A percentile compares a stretch with the other conserved stretches of the same genome.
These are phyloP conservation scores for Ornithorhynchus anatinus DNA, from an alignment of 2,113 vertebrate genomes.

Conservation along the genomic window DNA sequence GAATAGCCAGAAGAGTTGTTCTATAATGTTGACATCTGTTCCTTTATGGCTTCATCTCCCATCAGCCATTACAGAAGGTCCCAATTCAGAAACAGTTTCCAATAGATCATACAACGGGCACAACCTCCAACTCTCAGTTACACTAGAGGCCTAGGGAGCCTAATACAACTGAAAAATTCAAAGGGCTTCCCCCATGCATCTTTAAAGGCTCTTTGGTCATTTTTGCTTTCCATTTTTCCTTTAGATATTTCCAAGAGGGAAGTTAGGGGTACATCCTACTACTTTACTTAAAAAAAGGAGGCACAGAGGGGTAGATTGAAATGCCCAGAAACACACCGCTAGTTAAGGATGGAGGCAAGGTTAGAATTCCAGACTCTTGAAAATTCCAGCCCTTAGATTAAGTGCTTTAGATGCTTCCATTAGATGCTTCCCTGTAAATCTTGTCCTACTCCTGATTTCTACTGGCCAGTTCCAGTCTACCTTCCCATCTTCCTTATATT, in stretches of 20 bases:
- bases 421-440: not conserved
- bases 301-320: too few species aligned
- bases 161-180: not conserved
- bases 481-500: not conserved
- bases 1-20: not conserved
- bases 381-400: too few species aligned
- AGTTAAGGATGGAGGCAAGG: too few species aligned
- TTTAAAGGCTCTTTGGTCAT: too few species aligned
- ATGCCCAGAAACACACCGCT: too few species aligned
- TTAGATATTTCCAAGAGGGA: too few species aligned
- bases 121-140: not conserved
- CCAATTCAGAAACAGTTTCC: not conserved
- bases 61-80: not conserved
- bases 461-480: not conserved
- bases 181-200: not conserved
- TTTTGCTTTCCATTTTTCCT: too few species aligned
- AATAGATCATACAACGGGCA: not conserved
- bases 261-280: too few species aligned
- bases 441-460: not conserved
- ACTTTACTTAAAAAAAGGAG: too few species aligned
- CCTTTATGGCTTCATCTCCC: not conserved
- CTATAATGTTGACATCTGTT: not conserved
- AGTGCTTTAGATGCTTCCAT: too few species aligned
- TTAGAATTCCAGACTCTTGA: too few species aligned
- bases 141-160: not conserved